phyloP scores from a whole-genome alignment of 2,797 vertebrate species.

The Prionace glauca region DNA sequence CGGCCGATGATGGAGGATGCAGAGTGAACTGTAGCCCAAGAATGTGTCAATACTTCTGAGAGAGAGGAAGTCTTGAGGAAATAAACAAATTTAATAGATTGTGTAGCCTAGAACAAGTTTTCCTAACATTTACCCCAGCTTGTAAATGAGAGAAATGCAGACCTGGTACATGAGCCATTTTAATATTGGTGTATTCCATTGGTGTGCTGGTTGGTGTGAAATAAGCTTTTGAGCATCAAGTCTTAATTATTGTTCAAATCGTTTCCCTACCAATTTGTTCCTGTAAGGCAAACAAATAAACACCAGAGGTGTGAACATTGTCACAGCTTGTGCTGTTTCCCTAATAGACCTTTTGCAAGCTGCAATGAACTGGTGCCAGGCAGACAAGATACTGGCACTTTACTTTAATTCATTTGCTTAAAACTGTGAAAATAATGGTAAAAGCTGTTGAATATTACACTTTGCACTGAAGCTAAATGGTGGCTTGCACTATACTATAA shows the following conservation, averaged over 20 bases:
- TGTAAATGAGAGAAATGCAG: background rate
- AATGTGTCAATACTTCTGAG: background rate
- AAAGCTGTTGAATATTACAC: background rate
- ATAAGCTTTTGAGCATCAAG: background rate
- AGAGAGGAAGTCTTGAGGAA: background rate
- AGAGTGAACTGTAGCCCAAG: background rate
- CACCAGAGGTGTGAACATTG: constrained; percentile 5
- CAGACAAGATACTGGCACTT: constrained; percentile 6
- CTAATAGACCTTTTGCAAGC: constrained; percentile 3
- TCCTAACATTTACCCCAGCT: background rate
- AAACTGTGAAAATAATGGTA: background rate
- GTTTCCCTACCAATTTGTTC: background rate
- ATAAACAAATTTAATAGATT: background rate
- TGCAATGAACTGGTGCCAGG: constrained; percentile 22
- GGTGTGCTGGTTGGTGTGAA: background rate
- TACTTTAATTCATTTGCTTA: background rate
- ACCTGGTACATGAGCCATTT: background rate
- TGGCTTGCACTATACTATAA: background rate
- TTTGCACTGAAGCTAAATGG: background rate
- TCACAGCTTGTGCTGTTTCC: constrained; percentile 12
- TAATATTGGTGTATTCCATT: background rate
- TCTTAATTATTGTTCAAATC: constrained; percentile 21
- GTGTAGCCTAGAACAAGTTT: background rate
- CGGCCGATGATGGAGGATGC: background rate
- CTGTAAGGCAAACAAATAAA: constrained; percentile 18